Base-by-base conservation (phyloP, 2,888 invertebrate genomes). In the Pherbina coryleti region DNA sequence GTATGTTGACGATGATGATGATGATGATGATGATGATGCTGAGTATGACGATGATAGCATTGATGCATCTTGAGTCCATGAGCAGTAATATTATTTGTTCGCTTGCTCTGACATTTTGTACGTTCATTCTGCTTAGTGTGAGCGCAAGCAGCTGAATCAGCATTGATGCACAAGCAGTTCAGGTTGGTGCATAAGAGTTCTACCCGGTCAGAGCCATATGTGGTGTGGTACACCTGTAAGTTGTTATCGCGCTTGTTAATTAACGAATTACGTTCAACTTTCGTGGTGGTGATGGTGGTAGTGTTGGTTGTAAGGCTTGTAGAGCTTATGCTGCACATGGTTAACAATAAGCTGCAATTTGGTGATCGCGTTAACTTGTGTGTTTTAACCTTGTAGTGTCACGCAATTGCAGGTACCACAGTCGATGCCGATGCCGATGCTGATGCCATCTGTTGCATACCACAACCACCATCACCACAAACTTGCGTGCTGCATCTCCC, bases 191-290 rank as follows among this genome's bases (percentile, higher is more conserved):
- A 19, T 37, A 9, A 14, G 69, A 25, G 3, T 28, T 22, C 25
- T 3, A 11, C 11, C 69, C 49, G 34, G 14, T 17, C 17, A n/a
- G 51, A 22, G 51, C 51, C 51, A 51, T 69, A 51, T 69, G 69
- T 51, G 51, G 69, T 69, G 69, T 25, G 69, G 69, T 69, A 51
- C 69, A 69, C 69, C 69, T 69, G 69, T 69, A 69, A 69, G 81
- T 77, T 79, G 81, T 83, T 83, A 82, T 82, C 83, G 82, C 82
- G 83, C 83, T 83, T 82, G 83, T 83, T 83, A 83, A 83, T 83
- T 83, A 83, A 82, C 82, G 82, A 83, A 83, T 83, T 82, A 81
- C 81, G 75, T 51, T 75, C 60, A 57, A 31, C 19, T n/a, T 74
- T 67, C 49, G 44, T 70, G 70, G 22, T 31, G 66, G 55, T 70